phyloP scores from a whole-genome alignment of 2,888 invertebrate genomes.

The Drosophila kuntzei region DNA sequence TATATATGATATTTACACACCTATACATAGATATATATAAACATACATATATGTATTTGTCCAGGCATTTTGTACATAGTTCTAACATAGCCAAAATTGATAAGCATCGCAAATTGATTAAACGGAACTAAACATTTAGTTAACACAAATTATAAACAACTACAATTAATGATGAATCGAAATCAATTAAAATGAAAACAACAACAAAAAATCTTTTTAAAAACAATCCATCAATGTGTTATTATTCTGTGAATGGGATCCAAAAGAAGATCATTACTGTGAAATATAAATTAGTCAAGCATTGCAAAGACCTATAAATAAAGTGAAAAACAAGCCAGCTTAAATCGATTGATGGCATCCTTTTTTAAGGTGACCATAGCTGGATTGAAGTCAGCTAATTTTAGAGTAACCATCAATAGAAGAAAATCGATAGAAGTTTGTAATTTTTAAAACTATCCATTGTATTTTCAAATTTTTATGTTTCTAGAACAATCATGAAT shows the following conservation, averaged over 20 bases:
- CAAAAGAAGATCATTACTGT: neutral
- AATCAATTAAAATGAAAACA: constrained; percentile 71
- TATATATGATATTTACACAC: constrained; percentile 31
- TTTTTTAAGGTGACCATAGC: neutral
- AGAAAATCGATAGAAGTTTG: neutral
- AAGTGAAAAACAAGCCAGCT: neutral
- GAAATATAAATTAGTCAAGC: neutral
- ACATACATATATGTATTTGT: constrained; percentile 52
- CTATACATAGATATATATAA: constrained; percentile 16
- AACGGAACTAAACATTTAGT: constrained; percentile 72
- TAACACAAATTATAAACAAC: constrained; percentile 81
- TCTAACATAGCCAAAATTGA: constrained; percentile 67
- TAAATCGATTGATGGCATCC: neutral
- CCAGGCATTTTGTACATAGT: constrained; percentile 76
- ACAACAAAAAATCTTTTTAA: constrained; percentile 64
- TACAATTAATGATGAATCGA: constrained; percentile 78
- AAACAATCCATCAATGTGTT: constrained; percentile 55
- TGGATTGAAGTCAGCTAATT: neutral
- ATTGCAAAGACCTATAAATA: neutral
- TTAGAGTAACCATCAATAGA: no score
- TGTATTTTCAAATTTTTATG: no score
- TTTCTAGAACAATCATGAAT: no score
- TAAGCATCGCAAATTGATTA: constrained; percentile 56
- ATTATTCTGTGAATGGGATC: constrained; percentile 8
- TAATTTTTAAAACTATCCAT: neutral